These are phyloP conservation scores for Eleginops maclovinus DNA, from an alignment of 2,113 vertebrate species.

Conservation along the genomic window DNA sequence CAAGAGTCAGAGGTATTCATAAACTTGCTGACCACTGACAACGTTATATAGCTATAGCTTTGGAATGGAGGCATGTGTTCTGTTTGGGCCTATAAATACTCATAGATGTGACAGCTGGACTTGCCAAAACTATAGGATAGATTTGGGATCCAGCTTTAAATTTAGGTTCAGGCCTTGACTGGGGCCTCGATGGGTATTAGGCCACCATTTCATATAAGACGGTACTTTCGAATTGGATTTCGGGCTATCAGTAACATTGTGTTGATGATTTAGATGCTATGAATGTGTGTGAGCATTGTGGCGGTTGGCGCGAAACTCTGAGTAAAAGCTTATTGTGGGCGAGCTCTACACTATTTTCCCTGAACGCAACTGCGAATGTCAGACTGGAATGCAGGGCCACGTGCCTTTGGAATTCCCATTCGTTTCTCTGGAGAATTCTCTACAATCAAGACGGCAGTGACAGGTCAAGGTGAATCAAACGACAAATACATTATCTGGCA, in stretches of 20 bases:
- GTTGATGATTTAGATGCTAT: conserved; percentile 45
- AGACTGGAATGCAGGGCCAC: conserved; percentile 54
- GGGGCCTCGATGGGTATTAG: conserved; percentile 45
- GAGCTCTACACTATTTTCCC: conserved; percentile 52
- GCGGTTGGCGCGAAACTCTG: conserved; percentile 6
- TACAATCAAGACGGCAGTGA: conserved; percentile 25
- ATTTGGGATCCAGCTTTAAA: conserved; percentile 68
- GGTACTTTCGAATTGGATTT: conserved; percentile 18
- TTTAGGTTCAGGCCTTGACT: conserved; percentile 67
- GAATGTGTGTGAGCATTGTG: conserved; percentile 37
- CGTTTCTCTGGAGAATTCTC: conserved; percentile 49
- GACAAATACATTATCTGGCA: background rate
- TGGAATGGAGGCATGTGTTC: conserved; percentile 66
- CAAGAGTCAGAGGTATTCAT: conserved; percentile 30
- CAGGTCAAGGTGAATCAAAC: conserved; percentile 36
- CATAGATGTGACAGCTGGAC: conserved; percentile 72
- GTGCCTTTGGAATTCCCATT: conserved; percentile 67
- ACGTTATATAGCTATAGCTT: conserved; percentile 39
- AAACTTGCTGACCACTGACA: conserved; percentile 51
- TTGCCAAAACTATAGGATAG: conserved; percentile 52
- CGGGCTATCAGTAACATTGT: conserved; percentile 35
- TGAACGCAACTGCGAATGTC: conserved; percentile 66
- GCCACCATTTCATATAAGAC: conserved; percentile 25
- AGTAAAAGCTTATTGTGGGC: conserved; percentile 44
- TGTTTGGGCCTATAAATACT: conserved; percentile 77